Percentiles rank a stretch among this genome's conserved stretches.
phyloP scores from a whole-genome alignment of 2,797 vertebrate genomes.

The Crax fasciolata region DNA sequence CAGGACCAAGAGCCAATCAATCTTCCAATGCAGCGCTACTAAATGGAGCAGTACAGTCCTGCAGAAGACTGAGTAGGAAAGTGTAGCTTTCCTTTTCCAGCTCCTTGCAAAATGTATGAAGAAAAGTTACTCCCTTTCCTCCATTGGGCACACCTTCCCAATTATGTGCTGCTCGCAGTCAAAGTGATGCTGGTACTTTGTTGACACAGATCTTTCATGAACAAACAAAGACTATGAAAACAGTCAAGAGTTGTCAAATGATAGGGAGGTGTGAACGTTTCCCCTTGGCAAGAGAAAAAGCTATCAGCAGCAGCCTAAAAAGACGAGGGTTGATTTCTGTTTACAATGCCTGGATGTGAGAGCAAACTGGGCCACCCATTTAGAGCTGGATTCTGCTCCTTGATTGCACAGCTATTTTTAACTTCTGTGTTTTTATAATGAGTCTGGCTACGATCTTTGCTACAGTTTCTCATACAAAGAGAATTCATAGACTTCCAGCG shows the following conservation, averaged over 20 bases:
- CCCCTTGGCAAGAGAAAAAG: not conserved
- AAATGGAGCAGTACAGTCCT: not conserved
- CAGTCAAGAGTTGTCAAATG: not conserved
- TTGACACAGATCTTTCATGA: not conserved
- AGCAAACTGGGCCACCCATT: conserved; percentile 70
- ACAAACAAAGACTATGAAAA: not conserved
- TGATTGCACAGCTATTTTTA: conserved; percentile 54
- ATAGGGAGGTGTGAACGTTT: not conserved
- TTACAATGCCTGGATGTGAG: not conserved
- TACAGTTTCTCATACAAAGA: not conserved
- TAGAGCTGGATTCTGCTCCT: conserved; percentile 30
- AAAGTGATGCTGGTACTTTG: not conserved
- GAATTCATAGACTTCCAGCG: not conserved
- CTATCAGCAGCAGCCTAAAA: not conserved
- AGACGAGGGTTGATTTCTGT: conserved; percentile 35
- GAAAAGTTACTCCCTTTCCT: not conserved
- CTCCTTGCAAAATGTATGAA: not conserved
- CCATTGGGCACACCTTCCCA: not conserved
- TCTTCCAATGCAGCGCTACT: not conserved
- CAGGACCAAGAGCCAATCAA: not conserved
- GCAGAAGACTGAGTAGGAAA: not conserved
- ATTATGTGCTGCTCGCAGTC: not conserved
- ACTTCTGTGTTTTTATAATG: conserved; percentile 12
- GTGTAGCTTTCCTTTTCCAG: not conserved
- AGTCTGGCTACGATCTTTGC: conserved; percentile 27